Percentiles rank a stretch among this genome's conserved stretches.
These are phyloP conservation scores for Mionectes olivaceus DNA, from an alignment of 2,797 vertebrate species.

Conservation along the genomic window DNA sequence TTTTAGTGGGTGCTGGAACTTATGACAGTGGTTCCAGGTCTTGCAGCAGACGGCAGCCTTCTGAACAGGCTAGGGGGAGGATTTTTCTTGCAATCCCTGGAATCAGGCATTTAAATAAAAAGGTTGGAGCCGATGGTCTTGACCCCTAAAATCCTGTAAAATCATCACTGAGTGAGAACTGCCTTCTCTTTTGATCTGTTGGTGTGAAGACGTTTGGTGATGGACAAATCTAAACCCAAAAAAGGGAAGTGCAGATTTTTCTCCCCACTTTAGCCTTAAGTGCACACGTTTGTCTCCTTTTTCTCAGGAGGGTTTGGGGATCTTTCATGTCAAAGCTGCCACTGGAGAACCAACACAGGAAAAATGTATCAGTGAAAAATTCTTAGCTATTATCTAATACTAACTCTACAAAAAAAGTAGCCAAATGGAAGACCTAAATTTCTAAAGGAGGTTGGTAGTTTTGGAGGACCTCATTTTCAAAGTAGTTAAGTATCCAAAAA, in stretches of 20 bases:
- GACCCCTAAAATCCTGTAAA: neutral
- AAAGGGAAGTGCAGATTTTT: neutral
- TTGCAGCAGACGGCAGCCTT: neutral
- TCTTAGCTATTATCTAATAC: neutral
- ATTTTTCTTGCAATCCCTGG: neutral
- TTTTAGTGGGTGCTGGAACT: neutral
- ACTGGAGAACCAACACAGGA: neutral
- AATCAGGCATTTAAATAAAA: neutral
- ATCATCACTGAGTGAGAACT: neutral
- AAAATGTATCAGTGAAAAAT: neutral
- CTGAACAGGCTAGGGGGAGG: neutral
- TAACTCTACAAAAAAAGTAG: neutral
- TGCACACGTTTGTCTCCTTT: neutral
- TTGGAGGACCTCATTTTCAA: neutral
- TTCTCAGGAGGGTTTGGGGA: neutral
- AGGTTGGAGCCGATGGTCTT: neutral
- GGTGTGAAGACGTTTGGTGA: neutral
- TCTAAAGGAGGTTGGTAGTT: neutral
- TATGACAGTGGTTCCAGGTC: neutral
- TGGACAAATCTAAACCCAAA: neutral
- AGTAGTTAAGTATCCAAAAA: neutral
- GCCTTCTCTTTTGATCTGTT: neutral
- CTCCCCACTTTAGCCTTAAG: neutral
- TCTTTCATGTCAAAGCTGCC: neutral
- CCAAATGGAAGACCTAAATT: neutral